These are phyloP conservation scores for Calypte anna DNA, from an alignment of 2,113 vertebrate genomes.

Conservation along the genomic window DNA sequence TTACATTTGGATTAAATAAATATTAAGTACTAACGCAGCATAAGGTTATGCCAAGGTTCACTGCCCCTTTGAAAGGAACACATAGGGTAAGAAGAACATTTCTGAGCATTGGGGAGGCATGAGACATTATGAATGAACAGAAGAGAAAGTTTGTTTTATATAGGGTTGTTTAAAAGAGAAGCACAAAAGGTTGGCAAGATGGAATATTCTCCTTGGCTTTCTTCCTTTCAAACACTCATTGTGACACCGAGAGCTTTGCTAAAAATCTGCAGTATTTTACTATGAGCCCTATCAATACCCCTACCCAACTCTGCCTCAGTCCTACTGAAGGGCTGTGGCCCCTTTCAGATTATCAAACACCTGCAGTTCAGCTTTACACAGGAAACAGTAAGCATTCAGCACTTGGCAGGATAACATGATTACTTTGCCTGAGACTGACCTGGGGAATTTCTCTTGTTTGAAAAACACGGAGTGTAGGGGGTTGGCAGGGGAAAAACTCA, in stretches of 20 bases:
- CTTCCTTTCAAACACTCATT: not conserved
- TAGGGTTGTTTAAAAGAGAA: not conserved
- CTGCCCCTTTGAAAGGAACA: not conserved
- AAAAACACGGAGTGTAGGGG: not conserved
- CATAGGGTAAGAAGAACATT: not conserved
- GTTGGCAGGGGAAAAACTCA: not conserved
- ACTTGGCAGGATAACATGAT: not conserved
- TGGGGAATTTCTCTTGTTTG: not conserved
- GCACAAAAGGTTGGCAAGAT: not conserved
- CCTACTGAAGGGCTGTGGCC: not conserved
- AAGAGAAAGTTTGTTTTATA: not conserved
- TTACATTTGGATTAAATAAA: not conserved
- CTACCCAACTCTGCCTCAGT: not conserved
- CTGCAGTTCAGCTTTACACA: not conserved
- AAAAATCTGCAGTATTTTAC: not conserved
- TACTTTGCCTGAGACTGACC: not conserved
- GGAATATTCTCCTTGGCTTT: not conserved
- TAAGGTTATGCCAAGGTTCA: not conserved
- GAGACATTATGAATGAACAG: not conserved
- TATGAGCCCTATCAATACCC: not conserved
- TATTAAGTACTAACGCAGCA: not conserved
- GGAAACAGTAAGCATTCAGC: not conserved
- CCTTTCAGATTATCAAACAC: rapidly evolving
- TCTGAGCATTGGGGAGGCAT: not conserved
- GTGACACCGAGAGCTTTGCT: not conserved